A percentile compares a stretch with the other conserved stretches of the same genome.
These are phyloP conservation scores for Masticophis lateralis DNA, from an alignment of 2,797 vertebrate species.

Conservation along the genomic window DNA sequence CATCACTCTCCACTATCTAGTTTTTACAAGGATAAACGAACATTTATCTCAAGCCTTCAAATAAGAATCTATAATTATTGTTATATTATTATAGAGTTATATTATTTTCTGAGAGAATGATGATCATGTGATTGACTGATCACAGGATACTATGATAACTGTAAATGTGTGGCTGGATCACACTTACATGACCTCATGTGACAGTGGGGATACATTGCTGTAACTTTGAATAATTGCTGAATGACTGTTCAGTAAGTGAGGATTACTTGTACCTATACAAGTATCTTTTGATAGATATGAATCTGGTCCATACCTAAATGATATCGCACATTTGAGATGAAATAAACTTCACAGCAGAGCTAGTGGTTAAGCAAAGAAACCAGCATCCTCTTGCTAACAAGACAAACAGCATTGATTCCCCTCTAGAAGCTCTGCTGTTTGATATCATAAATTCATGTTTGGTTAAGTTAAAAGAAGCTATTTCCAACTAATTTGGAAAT, in stretches of 20 bases:
- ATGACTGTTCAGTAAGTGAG: background rate
- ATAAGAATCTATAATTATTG: background rate
- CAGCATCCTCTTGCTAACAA: background rate
- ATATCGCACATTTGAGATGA: background rate
- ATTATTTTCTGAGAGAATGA: background rate
- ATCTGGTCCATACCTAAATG: background rate
- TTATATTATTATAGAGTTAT: background rate
- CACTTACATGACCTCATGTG: background rate
- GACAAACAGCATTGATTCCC: background rate
- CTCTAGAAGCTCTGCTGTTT: background rate
- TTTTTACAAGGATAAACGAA: background rate
- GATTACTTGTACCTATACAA: background rate
- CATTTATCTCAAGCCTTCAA: background rate
- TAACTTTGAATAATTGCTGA: background rate
- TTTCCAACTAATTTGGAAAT: background rate
- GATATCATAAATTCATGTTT: background rate
- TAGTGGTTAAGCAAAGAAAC: background rate
- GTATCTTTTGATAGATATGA: background rate
- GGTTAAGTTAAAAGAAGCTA: background rate
- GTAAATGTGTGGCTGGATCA: background rate
- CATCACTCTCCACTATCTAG: background rate
- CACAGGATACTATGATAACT: background rate
- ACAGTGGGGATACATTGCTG: background rate
- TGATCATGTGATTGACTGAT: background rate
- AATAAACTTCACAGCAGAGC: background rate